These are phyloP conservation scores for Pantherophis guttatus DNA, from an alignment of 2,113 vertebrate species.

Conservation along the genomic window DNA sequence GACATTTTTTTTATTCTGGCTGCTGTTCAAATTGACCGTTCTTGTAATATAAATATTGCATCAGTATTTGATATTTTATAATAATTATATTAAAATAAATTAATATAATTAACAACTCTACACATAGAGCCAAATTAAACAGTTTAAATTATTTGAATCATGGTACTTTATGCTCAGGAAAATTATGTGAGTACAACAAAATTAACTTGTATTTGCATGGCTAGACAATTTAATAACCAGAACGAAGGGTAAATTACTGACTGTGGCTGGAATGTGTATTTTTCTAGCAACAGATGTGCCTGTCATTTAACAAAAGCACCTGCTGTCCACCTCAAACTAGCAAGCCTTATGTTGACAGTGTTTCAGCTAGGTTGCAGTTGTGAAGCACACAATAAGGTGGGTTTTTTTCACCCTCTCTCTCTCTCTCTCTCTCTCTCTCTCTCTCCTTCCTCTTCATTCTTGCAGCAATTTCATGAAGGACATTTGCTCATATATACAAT, in stretches of 20 bases:
- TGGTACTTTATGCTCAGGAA: not conserved
- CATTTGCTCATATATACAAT: not conserved
- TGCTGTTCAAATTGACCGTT: not conserved
- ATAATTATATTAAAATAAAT: constrained; percentile 13
- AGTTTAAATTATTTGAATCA: constrained; percentile 3
- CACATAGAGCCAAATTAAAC: constrained; percentile 9
- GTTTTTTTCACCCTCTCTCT: not conserved
- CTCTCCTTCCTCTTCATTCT: constrained; percentile 17
- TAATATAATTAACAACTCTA: constrained; percentile 11
- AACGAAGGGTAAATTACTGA: constrained; percentile 6
- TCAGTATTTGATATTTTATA: not conserved
- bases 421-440: not conserved
- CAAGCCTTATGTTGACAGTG: constrained; percentile 5
- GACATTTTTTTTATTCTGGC: not conserved
- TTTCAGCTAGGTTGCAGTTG: not conserved
- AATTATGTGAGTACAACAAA: constrained; percentile 9
- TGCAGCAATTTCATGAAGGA: constrained; percentile 12
- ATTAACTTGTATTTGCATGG: not conserved
- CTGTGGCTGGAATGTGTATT: not conserved
- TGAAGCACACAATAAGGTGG: constrained; percentile 5
- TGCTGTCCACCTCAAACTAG: not conserved
- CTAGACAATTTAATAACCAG: constrained; percentile 16
- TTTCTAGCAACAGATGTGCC: not conserved
- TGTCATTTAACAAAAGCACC: constrained; percentile 8
- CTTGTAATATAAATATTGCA: not conserved